Conservation (phyloP, 2,888 invertebrate genomes). For the Trichopria drosophilae region DNA sequence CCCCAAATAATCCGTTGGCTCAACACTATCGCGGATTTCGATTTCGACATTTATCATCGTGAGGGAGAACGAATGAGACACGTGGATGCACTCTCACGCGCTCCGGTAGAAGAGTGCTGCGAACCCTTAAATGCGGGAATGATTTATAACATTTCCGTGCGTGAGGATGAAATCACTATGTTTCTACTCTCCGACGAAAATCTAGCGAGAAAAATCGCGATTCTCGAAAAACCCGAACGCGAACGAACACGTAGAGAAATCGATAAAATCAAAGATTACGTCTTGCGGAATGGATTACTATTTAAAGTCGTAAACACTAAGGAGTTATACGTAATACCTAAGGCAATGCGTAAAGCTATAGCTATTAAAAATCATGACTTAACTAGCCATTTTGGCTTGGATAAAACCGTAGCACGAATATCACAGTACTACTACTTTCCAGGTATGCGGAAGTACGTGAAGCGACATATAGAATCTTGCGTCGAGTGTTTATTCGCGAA, state of each 20-base stretch:
- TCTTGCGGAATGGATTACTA: conserved; percentile 15
- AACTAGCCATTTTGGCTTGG: conserved; percentile 21
- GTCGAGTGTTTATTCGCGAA: conserved; percentile 30
- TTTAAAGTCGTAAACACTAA: conserved; percentile 7
- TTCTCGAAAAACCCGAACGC: conserved; percentile 4
- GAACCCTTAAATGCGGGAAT: background rate
- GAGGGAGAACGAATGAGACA: conserved; percentile 36
- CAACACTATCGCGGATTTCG: conserved; percentile 35
- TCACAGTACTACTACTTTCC: background rate
- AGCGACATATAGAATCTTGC: conserved; percentile 12
- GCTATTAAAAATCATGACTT: conserved; percentile 32
- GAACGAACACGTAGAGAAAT: conserved; percentile 2
- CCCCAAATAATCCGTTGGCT: conserved; percentile 37
- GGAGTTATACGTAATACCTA: conserved; percentile 14
- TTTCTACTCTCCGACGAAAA: too few relatives aligned
- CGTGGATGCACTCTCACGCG: conserved; percentile 30
- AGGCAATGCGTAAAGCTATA: conserved; percentile 17
- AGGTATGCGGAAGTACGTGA: conserved; percentile 10
- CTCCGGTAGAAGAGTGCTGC: conserved; percentile 1
- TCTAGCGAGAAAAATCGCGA: conserved; percentile 7
- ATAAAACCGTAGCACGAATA: background rate
- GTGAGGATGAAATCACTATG: conserved; percentile 22
- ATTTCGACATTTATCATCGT: conserved; percentile 36
- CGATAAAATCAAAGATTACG: conserved; percentile 5
- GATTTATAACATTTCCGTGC: conserved; percentile 4